phyloP scores from a whole-genome alignment of 2,888 invertebrate species.

The Melinaea menophilus region DNA sequence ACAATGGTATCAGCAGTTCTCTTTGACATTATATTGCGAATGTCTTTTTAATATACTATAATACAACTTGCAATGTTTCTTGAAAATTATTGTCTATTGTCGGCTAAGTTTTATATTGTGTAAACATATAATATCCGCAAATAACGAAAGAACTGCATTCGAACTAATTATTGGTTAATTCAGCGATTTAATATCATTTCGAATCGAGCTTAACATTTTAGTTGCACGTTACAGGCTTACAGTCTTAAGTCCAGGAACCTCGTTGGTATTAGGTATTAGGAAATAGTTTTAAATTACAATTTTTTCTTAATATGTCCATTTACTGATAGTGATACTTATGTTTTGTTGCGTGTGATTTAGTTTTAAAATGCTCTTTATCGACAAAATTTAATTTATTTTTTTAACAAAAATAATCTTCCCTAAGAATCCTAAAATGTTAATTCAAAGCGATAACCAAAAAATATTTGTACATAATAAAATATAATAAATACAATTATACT shows the following conservation, averaged over 20 bases:
- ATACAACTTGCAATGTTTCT: background rate
- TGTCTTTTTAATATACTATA: constrained; percentile 2
- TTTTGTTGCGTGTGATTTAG: too few relatives aligned
- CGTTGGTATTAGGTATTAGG: constrained; percentile 14
- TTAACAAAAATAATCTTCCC: too few relatives aligned
- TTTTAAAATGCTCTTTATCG: too few relatives aligned
- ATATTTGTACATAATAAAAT: too few relatives aligned
- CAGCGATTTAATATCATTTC: background rate
- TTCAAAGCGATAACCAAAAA: background rate
- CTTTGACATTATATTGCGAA: background rate
- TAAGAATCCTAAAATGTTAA: too few relatives aligned
- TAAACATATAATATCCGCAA: background rate
- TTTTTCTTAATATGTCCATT: constrained; percentile 15
- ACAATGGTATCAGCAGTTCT: constrained; percentile 18
- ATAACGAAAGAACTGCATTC: background rate
- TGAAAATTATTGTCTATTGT: background rate
- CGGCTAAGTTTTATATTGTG: background rate
- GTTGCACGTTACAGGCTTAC: constrained; percentile 1
- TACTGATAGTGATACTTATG: constrained; percentile 16
- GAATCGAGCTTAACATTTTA: constrained; percentile 4
- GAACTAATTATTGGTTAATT: constrained; percentile 17
- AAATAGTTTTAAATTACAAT: constrained; percentile 31
- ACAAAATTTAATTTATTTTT: too few relatives aligned
- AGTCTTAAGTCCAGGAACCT: constrained; percentile 11
- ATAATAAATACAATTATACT: too few relatives aligned